Base-by-base conservation (phyloP, 2,888 invertebrate genomes). In the Dexiosoma caninum region DNA sequence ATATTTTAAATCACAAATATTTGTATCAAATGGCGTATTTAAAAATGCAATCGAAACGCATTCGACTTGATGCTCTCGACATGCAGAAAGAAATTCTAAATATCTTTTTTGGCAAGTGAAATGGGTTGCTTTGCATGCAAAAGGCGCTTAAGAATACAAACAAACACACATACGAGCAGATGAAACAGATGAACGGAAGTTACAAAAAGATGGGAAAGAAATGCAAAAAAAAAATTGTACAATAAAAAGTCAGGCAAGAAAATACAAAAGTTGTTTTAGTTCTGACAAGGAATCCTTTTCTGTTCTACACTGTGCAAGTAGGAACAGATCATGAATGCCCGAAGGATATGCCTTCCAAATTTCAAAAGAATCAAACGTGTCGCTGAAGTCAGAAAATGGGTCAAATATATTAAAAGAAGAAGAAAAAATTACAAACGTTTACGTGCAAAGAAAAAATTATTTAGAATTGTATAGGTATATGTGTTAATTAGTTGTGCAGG, bases 51-150 rank as follows among this genome's bases (percentile, higher is more conserved):
- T 60, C 40, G 49, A 42, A 51, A 60, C 30, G 21, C 30, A 30
- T 49, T 12, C 30, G 16, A 0, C 2, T 21, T 27, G 37, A 30
- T 21, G 8, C 30, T 30, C 35, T 51, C 21, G n/a, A 53, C 16
- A 62, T 72, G 62, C 42, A 72, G 44, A 64, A 19, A 72, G 35
- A 46, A 44, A 64, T 44, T 62, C 8, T 42, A 32, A 62, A 72
- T 42, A 27, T 35, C 9, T 19, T 55, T 64, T 30, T 64, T 72
- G 62, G 72, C 62, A 72, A 44, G 42, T 32, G 16, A 12, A 44
- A 62, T 10, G 12, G n/a, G 14, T 71, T 62, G 12, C 1, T 16
- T 51, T 32, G 9, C 14, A 32, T 2, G 27, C 46, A 57, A 59
- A 70, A 37, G 6, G 42, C 53, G n/a, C 30, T 44, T 8, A 27